phyloP scores from a whole-genome alignment of 2,113 vertebrate species.

The Cygnus buccinator region DNA sequence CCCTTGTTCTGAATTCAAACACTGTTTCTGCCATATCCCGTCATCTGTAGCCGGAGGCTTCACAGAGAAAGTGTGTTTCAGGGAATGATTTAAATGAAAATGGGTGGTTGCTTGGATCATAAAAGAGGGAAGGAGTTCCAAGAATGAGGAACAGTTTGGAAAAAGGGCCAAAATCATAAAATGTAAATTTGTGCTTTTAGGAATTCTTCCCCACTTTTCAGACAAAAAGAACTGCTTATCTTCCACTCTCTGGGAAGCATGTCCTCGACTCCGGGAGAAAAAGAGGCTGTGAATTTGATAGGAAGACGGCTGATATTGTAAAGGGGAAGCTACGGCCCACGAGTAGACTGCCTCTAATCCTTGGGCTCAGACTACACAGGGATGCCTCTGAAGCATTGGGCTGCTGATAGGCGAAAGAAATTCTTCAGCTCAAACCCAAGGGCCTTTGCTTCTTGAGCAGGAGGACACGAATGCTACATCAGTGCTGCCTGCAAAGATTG shows the following conservation, averaged over 20 bases:
- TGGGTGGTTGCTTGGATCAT: constrained; percentile 48
- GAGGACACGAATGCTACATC: rapidly evolving
- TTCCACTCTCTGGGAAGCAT: rapidly evolving
- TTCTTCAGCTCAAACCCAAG: background rate
- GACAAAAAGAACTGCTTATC: background rate
- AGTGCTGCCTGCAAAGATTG: background rate
- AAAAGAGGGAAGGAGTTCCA: constrained; percentile 50
- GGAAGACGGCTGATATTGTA: rapidly evolving
- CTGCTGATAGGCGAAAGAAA: background rate
- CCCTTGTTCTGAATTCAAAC: constrained; percentile 55
- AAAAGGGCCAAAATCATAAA: constrained; percentile 59
- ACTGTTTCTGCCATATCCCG: constrained; percentile 41
- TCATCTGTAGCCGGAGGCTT: constrained; percentile 61
- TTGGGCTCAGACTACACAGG: rapidly evolving
- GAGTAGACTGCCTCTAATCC: background rate
- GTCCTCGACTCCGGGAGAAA: rapidly evolving
- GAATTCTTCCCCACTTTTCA: background rate
- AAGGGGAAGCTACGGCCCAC: background rate
- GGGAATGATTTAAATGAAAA: constrained; percentile 61
- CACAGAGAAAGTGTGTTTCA: constrained; percentile 49
- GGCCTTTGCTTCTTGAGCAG: background rate
- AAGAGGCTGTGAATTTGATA: background rate
- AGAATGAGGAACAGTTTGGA: constrained; percentile 14
- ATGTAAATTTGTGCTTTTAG: constrained; percentile 22
- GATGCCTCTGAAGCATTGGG: rapidly evolving